Base-by-base conservation (phyloP, 2,888 invertebrate genomes). In the Ethmia dodecea region DNA sequence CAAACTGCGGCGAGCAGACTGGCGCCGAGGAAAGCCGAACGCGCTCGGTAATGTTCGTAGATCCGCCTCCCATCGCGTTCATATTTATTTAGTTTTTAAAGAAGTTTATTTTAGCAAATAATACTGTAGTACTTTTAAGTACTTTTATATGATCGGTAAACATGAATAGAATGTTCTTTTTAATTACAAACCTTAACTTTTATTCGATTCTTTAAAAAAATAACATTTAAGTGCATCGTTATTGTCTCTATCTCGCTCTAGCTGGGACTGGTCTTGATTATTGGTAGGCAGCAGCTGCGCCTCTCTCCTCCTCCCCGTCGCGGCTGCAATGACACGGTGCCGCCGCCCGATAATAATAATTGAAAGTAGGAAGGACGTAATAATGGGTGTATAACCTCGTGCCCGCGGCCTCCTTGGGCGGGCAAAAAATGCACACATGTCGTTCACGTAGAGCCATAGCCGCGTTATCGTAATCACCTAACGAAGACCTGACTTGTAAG, bases 241-340 rank as follows among this genome's bases (percentile, higher is more conserved):
- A 52, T 31, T 74, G 63, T 69, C 61, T 63, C 83, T 50, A 43
- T 84, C 81, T 78, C 80, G 31, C 62, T 84, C 76, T 66, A 49
- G 49, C 54, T 39, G 50, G 62, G 72, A 78, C 76, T 71, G 68
- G 77, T 84, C 81, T 84, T 83, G 84, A 84, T 86, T 86, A 86
- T 86, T 86, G 86, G 86, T 86, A 86, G 86, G 86, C 81, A 86
- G 86, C 86, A 86, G 86, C 84, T 86, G 86, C 78, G 84, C 81
- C 84, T 84, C 86, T 86, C 84, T 81, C 80, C 84, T 81, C 84
- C 86, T 80, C 84, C 83, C 83, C 81, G 72, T 68, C 74, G 73
- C 81, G 77, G 73, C 78, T 72, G 73, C 78, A 79, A 73, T 58
- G 59, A 60, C 63, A 74, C 78, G 80, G 74, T 58, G 59, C 61